Conservation (phyloP, 2,888 invertebrate species). For the Folsomia candida region DNA sequence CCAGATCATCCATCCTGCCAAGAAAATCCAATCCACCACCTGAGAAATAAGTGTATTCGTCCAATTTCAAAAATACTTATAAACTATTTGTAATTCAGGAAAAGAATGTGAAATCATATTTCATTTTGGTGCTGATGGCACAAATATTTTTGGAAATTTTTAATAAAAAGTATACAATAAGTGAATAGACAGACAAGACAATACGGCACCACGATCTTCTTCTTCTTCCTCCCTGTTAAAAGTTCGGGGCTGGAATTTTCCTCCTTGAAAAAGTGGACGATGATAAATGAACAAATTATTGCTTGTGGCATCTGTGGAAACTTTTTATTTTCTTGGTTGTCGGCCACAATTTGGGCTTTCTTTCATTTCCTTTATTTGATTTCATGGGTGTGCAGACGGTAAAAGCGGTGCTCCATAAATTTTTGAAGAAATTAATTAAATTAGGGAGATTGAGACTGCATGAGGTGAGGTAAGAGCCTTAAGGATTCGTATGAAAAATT, state of each 20-base stretch:
- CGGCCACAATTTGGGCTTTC: conserved; percentile 16
- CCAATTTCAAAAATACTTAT: not conserved
- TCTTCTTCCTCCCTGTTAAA: too few species aligned
- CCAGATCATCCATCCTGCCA: too few species aligned
- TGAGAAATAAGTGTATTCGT: not conserved
- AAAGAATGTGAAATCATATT: not conserved
- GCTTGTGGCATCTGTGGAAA: conserved; percentile 12
- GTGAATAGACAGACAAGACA: not conserved
- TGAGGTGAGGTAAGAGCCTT: conserved; percentile 8
- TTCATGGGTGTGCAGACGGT: conserved; percentile 28
- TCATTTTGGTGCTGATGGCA: not conserved
- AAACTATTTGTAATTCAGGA: not conserved
- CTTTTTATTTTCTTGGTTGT: conserved; percentile 16
- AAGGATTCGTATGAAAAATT: not conserved
- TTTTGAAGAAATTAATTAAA: conserved; percentile 49
- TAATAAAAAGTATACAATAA: not conserved
- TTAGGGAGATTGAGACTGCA: conserved; percentile 43
- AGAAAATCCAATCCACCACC: too few species aligned
- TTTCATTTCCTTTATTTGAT: conserved; percentile 21
- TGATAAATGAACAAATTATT: conserved; percentile 20
- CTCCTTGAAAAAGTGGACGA: not conserved
- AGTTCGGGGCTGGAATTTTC: not conserved
- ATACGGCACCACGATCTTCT: not conserved
- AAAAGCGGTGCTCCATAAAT: conserved; percentile 14
- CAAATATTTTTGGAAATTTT: not conserved